Evolutionary conservation across 2,888 invertebrate genomes (phyloP).

Genomic region (Mythimna impura): DNA sequence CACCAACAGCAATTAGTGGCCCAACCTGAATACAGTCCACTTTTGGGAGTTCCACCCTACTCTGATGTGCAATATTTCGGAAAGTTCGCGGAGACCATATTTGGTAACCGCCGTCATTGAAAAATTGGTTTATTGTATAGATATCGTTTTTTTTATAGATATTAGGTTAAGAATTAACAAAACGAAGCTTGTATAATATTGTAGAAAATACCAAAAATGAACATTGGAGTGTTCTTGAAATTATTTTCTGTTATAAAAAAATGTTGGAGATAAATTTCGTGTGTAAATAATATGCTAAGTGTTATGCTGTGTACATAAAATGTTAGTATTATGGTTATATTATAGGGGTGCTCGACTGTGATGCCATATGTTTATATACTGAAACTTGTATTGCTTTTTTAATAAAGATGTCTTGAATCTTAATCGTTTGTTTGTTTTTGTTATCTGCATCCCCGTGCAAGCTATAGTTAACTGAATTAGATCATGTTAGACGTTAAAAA

Average conservation of each 20-base stretch:
- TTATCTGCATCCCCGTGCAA: neutral
- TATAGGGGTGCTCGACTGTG: slow-evolving; percentile 53
- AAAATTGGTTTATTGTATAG: neutral
- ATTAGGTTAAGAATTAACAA: neutral
- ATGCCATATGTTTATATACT: slow-evolving; percentile 58
- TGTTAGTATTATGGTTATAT: slow-evolving; percentile 43
- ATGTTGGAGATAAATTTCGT: slow-evolving; percentile 13
- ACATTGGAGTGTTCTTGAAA: slow-evolving; percentile 13
- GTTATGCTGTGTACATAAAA: slow-evolving; percentile 61
- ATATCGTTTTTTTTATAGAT: too few relatives aligned
- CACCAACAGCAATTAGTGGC: slow-evolving; percentile 57
- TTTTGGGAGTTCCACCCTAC: slow-evolving; percentile 69
- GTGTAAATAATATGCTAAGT: slow-evolving; percentile 55
- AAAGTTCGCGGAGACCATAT: slow-evolving; percentile 79
- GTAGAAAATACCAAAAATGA: slow-evolving; percentile 44
- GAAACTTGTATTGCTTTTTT: slow-evolving; percentile 39
- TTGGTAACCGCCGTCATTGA: slow-evolving; percentile 55
- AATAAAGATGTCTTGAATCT: slow-evolving; percentile 47
- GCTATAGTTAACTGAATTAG: neutral
- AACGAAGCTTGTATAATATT: neutral
- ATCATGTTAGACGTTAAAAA: neutral
- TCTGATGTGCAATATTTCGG: slow-evolving; percentile 83
- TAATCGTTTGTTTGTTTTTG: slow-evolving; percentile 6
- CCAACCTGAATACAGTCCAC: slow-evolving; percentile 40
- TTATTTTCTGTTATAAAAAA: slow-evolving; percentile 21